Evolutionary conservation across 1,140 invertebrate genomes (phyloP).

Genomic region (Pseudomyrmex cubaensis): DNA sequence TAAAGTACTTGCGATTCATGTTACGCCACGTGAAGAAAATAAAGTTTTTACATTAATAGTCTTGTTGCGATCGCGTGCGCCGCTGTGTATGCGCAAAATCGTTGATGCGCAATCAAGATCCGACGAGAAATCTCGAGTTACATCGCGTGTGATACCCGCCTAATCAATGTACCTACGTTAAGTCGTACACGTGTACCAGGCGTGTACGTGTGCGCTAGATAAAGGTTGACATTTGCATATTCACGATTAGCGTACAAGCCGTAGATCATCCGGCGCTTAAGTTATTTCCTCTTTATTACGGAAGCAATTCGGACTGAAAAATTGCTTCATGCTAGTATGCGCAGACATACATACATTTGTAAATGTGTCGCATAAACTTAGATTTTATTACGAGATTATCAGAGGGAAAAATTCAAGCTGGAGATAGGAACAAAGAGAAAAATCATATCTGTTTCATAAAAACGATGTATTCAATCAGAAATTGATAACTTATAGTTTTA

Average conservation of each 20-base stretch:
- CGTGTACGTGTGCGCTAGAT: slow-evolving; percentile 38
- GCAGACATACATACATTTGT: neutral
- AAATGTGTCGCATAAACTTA: slow-evolving; percentile 4
- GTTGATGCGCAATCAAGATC: slow-evolving; percentile 49
- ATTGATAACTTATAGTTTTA: neutral
- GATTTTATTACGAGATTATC: neutral
- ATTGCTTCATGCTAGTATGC: neutral
- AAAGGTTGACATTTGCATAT: slow-evolving; percentile 53
- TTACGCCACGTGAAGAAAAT: neutral
- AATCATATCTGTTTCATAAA: neutral
- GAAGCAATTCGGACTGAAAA: slow-evolving; percentile 28
- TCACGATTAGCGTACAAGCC: slow-evolving; percentile 42
- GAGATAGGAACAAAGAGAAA: neutral
- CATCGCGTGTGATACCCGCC: slow-evolving; percentile 23
- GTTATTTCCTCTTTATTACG: slow-evolving; percentile 54
- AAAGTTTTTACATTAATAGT: slow-evolving; percentile 17
- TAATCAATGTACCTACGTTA: slow-evolving; percentile 20
- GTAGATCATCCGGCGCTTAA: slow-evolving; percentile 44
- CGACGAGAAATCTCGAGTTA: slow-evolving; percentile 44
- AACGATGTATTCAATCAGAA: neutral
- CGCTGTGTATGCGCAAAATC: slow-evolving; percentile 23
- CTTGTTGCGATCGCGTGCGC: slow-evolving; percentile 30
- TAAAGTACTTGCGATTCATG: slow-evolving; percentile 10
- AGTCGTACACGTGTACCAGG: slow-evolving; percentile 50
- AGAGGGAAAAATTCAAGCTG: neutral